Evolutionary conservation across 1,140 invertebrate species (phyloP).

Genomic region (Anastrepha obliqua): DNA sequence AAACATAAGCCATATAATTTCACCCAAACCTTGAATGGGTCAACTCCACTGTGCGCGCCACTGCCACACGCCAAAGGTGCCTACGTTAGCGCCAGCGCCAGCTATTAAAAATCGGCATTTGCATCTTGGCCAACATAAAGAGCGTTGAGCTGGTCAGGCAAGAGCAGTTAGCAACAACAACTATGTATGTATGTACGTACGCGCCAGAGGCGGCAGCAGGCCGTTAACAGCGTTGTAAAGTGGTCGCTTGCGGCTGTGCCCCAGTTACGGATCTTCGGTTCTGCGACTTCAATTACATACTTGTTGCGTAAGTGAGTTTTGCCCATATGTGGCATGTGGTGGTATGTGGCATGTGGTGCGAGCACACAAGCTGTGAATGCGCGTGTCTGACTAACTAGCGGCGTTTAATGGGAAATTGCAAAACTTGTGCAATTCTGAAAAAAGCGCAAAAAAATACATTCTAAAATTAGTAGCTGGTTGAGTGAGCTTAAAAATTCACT

Average conservation of each 20-base stretch:
- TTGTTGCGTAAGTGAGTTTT: conserved; percentile 6
- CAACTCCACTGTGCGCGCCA: conserved; percentile 10
- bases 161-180: neutral
- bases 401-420: neutral
- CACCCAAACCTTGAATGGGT: too few species aligned
- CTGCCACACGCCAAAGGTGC: neutral
- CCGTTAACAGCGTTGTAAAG: conserved; percentile 36
- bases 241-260: neutral
- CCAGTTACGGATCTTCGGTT: conserved; percentile 50
- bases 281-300: conserved; percentile 3
- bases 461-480: too few species aligned
- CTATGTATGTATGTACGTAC: neutral
- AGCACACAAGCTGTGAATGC: neutral
- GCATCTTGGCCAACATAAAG: conserved; percentile 11
- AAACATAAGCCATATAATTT: too few species aligned
- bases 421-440: neutral
- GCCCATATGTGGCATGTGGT: conserved; percentile 1
- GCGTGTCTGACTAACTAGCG: neutral
- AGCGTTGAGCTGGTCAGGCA: conserved; percentile 24
- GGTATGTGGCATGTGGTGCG: neutral
- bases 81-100: neutral
- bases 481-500: too few species aligned
- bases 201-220: neutral
- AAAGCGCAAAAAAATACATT: too few species aligned
- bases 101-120: conserved; percentile 33